Base-by-base conservation (phyloP, 2,888 invertebrate species). In the Cephus spinipes region DNA sequence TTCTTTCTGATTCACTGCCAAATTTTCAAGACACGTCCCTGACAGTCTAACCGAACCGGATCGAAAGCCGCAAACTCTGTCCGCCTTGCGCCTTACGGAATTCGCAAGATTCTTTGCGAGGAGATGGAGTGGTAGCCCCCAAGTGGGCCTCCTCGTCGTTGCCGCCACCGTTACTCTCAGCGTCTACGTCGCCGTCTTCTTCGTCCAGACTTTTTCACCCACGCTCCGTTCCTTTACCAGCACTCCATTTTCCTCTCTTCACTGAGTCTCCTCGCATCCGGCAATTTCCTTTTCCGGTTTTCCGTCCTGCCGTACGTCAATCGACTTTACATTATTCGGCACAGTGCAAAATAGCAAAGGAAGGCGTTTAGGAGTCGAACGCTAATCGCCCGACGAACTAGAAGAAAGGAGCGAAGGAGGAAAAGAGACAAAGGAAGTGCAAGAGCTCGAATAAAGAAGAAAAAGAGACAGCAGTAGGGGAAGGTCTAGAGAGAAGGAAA, bases 111-210 rank as follows among this genome's bases (percentile, higher is more conserved):
- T 23, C 23, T 2, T 55, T 2, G 15, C 55, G 23, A 55, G 55
- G 9, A 23, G 55, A 55, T 55, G 55, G 23, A 55, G 55, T 23
- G 23, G 55, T 55, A 55, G 23, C 55, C 9, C 23, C 55, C 2
- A 9, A 55, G 23, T 9, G 55, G 55, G 55, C 73, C 73, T 74
- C 78, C 78, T 73, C 71, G 35, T 76, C 79, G 71, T 76, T 73
- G 68, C 73, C 75, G 76, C 71, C 71, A 73, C 73, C 69, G 36
- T 73, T 69, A 69, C 79, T 81, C 81, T 81, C 82, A 80, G 79
- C n/a, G 11, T 40, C 40, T 6, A 40, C 40, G 6, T 40, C 40
- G 12, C 36, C 36, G 36, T 12, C 36, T 15, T 40, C 15, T 40
- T 40, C 36, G 4, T 36, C 36, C 4, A 40, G 12, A 40, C 40